Evolutionary conservation across 2,113 vertebrate species (phyloP), one percentile per base, ranked within the genome.

Genomic region (Pedionomus torquatus): DNA sequence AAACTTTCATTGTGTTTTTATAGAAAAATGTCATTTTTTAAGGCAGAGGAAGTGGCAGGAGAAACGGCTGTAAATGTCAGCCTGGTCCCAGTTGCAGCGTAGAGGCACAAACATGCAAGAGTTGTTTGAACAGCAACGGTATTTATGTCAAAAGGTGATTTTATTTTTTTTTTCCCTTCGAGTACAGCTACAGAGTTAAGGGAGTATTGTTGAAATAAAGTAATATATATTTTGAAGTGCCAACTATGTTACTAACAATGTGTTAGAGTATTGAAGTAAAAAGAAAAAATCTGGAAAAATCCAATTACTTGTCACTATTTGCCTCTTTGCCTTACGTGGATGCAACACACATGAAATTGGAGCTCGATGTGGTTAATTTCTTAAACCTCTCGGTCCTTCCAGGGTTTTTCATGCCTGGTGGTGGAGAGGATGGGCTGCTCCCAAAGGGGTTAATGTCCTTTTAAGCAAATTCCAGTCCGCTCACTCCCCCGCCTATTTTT

Each of bases 211-310:
- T 49, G 77, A 92, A 87, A 94, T 68, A 51, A 92, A 95, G 92
- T 94, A 96, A 96, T 97, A 96, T 95, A 97, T 97, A 69, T 94
- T 93, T 97, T 83, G 52, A 92, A 94, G 46, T 55, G 68, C 68
- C 54, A 88, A 5, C 93, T 65, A 10, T 95, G 81, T 95, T 94
- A 82, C 70, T 95, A 93, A 93, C 57, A 51, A 16, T 37, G 28
- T 12, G 61, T 93, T 90, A 95, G 81, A 58, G 6, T 48, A 91
- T 95, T 97, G 95, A 95, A 87, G 58, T 72, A 52, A 44, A 69
- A 57, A 57, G n/a, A n/a, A 61, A 48, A 12, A 25, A 33, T 41
- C 26, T 61, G 44, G 41, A 77, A 63, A 58, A 10, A 14, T 43
- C 66, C 60, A 25, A 1, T 69, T 63, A 14, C 37, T 80, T 72